Percentiles rank a stretch among this genome's conserved stretches.
Evolutionary conservation across 2,113 vertebrate species (phyloP).

Genomic region (Tetrax tetrax): DNA sequence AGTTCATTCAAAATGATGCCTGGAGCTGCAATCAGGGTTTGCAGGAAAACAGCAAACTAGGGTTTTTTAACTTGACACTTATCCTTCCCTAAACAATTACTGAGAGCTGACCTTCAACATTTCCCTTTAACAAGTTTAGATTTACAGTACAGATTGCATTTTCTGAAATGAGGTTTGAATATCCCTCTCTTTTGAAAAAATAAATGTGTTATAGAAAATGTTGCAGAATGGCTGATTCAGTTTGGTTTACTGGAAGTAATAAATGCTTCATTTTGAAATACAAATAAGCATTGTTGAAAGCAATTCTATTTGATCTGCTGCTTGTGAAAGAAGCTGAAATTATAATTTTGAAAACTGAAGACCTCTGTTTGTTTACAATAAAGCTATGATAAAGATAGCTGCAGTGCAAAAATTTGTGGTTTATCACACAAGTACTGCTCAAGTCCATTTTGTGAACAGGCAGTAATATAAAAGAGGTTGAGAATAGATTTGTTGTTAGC

Average conservation of each 20-base stretch:
- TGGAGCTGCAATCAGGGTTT: conserved; percentile 24
- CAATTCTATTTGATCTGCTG: background rate
- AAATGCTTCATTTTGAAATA: background rate
- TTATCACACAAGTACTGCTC: background rate
- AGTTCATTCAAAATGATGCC: conserved; percentile 45
- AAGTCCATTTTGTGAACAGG: background rate
- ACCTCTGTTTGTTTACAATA: background rate
- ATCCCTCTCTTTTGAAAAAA: background rate
- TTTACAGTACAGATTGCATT: background rate
- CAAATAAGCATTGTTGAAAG: background rate
- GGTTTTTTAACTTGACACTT: conserved; percentile 16
- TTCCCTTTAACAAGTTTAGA: background rate
- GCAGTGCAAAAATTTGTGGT: background rate
- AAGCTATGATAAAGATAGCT: background rate
- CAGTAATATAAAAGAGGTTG: background rate
- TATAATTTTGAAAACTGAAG: background rate
- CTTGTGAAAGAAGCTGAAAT: background rate
- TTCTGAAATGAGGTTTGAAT: conserved; percentile 42
- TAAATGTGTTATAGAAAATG: background rate
- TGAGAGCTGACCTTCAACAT: conserved; percentile 26
- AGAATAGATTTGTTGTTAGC: background rate
- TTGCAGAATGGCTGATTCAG: background rate
- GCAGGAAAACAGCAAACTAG: conserved; percentile 9
- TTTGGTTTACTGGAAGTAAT: background rate
- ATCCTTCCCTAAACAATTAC: conserved; percentile 7